Evolutionary conservation across 2,888 invertebrate species (phyloP).

Genomic region (Plebejus anna): DNA sequence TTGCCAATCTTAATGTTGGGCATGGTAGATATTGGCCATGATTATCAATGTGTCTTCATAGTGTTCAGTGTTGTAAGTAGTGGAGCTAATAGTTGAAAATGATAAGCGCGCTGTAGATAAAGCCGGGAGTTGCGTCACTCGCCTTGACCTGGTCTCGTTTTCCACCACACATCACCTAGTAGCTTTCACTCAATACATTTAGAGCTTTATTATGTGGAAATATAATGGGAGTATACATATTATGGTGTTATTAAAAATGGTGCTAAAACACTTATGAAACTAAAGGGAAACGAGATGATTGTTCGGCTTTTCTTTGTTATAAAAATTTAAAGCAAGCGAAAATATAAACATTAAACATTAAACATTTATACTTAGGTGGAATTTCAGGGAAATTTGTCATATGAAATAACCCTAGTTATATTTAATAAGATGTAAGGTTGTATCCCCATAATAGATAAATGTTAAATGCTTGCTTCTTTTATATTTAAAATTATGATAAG

Average conservation of each 20-base stretch:
- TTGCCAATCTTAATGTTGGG: too few species aligned
- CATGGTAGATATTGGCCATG: too few species aligned
- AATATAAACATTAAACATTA: too few species aligned
- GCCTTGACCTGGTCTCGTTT: conserved; percentile 61
- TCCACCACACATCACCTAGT: not conserved
- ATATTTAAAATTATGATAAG: not conserved
- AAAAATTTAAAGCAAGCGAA: too few species aligned
- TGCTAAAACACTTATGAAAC: not conserved
- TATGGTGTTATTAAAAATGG: not conserved
- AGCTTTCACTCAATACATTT: not conserved
- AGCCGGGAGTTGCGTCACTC: conserved; percentile 59
- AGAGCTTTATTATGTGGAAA: not conserved
- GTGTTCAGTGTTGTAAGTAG: not conserved
- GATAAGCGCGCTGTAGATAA: conserved; percentile 54
- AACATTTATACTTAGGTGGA: too few species aligned
- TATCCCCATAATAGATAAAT: too few species aligned
- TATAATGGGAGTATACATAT: not conserved
- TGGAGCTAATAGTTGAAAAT: conserved; percentile 42
- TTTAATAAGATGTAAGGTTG: too few species aligned
- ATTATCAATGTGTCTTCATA: not conserved
- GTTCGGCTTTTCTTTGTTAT: too few species aligned
- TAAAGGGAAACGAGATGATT: too few species aligned
- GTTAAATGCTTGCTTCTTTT: not conserved
- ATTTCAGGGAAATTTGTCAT: too few species aligned
- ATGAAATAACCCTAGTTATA: too few species aligned